These are phyloP conservation scores for Drosophila repletoides DNA, from an alignment of 1,140 invertebrate genomes.

Conservation along the genomic window DNA sequence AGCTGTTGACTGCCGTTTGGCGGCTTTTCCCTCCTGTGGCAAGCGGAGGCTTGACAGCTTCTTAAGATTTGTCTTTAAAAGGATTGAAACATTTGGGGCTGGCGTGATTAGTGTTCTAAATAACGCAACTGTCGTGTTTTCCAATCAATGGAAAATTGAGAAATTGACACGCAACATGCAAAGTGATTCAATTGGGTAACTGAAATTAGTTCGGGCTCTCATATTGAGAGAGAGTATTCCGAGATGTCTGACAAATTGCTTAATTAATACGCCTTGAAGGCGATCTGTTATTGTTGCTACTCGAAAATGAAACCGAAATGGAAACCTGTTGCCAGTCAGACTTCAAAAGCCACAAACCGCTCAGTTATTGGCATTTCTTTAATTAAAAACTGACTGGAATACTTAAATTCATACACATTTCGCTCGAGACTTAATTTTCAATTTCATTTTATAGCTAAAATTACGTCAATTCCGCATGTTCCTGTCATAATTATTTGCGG, in stretches of 20 bases:
- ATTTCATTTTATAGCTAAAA: conserved; percentile 19
- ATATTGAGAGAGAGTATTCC: conserved; percentile 24
- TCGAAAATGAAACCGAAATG: no score
- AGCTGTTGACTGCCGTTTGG: conserved; percentile 56
- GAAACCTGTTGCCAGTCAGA: conserved; percentile 26
- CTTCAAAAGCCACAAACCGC: conserved; percentile 42
- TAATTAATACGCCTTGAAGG: conserved; percentile 69
- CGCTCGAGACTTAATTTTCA: conserved; percentile 15
- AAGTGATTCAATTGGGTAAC: conserved; percentile 25
- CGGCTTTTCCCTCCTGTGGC: conserved; percentile 44
- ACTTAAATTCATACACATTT: conserved; percentile 31
- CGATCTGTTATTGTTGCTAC: conserved; percentile 56
- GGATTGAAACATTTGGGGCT: conserved; percentile 67
- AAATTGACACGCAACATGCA: conserved; percentile 67
- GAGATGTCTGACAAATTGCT: conserved; percentile 73
- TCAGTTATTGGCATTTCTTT: conserved; percentile 60
- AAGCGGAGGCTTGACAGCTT: conserved; percentile 22
- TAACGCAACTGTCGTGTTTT: conserved; percentile 50
- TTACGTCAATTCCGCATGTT: conserved; percentile 1
- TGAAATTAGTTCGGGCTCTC: conserved; percentile 43
- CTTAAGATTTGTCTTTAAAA: conserved; percentile 33
- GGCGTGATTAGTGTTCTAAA: conserved; percentile 75
- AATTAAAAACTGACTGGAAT: conserved; percentile 46
- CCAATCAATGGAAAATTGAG: conserved; percentile 33
- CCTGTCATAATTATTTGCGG: conserved; percentile 43